Evolutionary conservation across 2,797 vertebrate species (phyloP).

Genomic region (Miichthys miiuy): DNA sequence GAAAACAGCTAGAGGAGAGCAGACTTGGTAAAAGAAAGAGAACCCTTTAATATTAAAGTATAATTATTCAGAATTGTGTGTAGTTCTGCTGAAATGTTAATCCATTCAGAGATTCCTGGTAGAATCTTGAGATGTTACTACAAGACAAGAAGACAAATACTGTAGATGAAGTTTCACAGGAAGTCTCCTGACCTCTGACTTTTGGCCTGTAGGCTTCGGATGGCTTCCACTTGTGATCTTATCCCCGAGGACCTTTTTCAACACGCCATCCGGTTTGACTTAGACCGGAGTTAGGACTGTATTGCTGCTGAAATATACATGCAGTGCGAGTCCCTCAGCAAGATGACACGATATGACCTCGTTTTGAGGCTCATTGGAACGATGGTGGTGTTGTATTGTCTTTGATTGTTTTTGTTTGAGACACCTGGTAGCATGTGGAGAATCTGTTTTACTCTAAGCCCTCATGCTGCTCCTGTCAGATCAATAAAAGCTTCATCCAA

Average conservation of each 20-base stretch:
- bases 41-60: not conserved
- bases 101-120: not conserved
- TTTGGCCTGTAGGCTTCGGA: constrained; percentile 14
- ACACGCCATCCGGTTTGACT: constrained; percentile 12
- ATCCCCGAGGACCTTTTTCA: constrained; percentile 32
- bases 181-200: constrained; percentile 41
- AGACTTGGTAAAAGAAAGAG: not conserved
- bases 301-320: constrained; percentile 71
- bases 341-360: constrained; percentile 64
- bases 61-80: not conserved
- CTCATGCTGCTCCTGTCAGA: not conserved
- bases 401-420: not conserved
- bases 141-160: not conserved
- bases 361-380: constrained; percentile 46
- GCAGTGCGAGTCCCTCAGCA: constrained; percentile 39
- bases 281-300: not conserved
- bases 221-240: constrained; percentile 41
- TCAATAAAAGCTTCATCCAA: constrained; percentile 45
- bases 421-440: not conserved
- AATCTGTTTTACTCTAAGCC: not conserved
- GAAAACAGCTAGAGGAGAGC: constrained; percentile 6
- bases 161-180: constrained; percentile 33
- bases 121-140: not conserved
- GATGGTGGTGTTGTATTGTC: constrained; percentile 5
- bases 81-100: not conserved